phyloP scores from a whole-genome alignment of 2,888 invertebrate genomes.

The Xestia sexstrigata region DNA sequence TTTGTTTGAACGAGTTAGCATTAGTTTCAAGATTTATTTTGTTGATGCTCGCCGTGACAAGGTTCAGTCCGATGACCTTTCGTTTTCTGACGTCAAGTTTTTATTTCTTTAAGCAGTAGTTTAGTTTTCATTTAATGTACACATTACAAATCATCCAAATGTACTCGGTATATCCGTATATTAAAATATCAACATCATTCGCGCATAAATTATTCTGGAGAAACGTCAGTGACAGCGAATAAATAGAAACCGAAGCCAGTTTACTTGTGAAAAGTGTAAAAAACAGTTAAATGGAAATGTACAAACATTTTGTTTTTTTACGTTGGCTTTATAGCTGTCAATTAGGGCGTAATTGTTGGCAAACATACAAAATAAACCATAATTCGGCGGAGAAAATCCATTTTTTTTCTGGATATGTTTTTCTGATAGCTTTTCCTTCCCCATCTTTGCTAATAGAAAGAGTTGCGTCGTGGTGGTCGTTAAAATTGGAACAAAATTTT shows the following conservation, averaged over 20 bases:
- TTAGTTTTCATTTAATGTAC: slow-evolving; percentile 33
- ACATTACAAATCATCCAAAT: slow-evolving; percentile 42
- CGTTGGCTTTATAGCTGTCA: slow-evolving; percentile 57
- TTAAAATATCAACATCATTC: slow-evolving; percentile 54
- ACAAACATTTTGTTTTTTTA: slow-evolving; percentile 43
- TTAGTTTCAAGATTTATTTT: slow-evolving; percentile 41
- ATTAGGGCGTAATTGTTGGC: slow-evolving; percentile 58
- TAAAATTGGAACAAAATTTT: slow-evolving; percentile 38
- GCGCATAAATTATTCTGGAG: slow-evolving; percentile 37
- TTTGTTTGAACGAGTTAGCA: slow-evolving; percentile 27
- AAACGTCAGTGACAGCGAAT: slow-evolving; percentile 45
- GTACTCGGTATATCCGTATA: slow-evolving; percentile 27
- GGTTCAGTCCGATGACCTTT: slow-evolving; percentile 55
- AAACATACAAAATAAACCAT: slow-evolving; percentile 52
- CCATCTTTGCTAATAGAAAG: slow-evolving; percentile 1
- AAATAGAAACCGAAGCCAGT: slow-evolving; percentile 26
- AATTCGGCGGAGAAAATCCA: slow-evolving; percentile 11
- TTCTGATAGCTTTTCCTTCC: slow-evolving; percentile 1
- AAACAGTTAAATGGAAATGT: slow-evolving; percentile 42
- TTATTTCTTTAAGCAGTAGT: slow-evolving; percentile 32
- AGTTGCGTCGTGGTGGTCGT: slow-evolving; percentile 17
- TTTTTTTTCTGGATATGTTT: not conserved
- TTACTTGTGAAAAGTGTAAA: slow-evolving; percentile 35
- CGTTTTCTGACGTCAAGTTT: slow-evolving; percentile 40
- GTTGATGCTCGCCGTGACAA: slow-evolving; percentile 38